Conservation (phyloP, 2,888 invertebrate species). For the Neocrepidodera transversa region DNA sequence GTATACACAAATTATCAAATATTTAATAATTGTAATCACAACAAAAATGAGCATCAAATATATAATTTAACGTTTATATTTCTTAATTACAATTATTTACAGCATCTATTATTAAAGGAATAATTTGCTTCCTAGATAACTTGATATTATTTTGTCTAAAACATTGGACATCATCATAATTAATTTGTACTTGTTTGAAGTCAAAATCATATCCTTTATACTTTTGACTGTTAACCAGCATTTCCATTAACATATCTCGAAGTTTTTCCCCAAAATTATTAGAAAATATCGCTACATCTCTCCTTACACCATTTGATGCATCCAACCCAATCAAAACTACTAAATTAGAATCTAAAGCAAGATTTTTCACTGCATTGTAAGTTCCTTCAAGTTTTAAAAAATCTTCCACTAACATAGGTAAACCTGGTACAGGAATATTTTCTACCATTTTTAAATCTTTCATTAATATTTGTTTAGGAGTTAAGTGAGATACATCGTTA, state of each 20-base stretch:
- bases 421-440: constrained; percentile 62
- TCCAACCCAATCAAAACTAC: constrained; percentile 71
- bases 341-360: constrained; percentile 59
- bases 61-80: no score
- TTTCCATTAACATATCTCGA: constrained; percentile 54
- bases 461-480: constrained; percentile 71
- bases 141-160: constrained; percentile 67
- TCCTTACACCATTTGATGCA: constrained; percentile 60
- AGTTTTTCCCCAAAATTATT: constrained; percentile 53
- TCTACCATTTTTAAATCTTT: constrained; percentile 78
- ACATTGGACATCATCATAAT: constrained; percentile 61
- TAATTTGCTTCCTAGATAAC: constrained; percentile 73
- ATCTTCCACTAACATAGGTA: constrained; percentile 71
- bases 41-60: no score
- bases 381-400: constrained; percentile 64
- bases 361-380: constrained; percentile 62
- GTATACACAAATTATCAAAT: no score
- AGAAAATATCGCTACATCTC: constrained; percentile 65
- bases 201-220: constrained; percentile 56
- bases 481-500: constrained; percentile 70
- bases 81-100: no score
- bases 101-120: constrained; percentile 63
- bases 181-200: constrained; percentile 55
- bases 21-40: no score
- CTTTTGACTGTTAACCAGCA: constrained; percentile 47